phyloP scores from a whole-genome alignment of 2,797 vertebrate genomes.

The Falco concolor region DNA sequence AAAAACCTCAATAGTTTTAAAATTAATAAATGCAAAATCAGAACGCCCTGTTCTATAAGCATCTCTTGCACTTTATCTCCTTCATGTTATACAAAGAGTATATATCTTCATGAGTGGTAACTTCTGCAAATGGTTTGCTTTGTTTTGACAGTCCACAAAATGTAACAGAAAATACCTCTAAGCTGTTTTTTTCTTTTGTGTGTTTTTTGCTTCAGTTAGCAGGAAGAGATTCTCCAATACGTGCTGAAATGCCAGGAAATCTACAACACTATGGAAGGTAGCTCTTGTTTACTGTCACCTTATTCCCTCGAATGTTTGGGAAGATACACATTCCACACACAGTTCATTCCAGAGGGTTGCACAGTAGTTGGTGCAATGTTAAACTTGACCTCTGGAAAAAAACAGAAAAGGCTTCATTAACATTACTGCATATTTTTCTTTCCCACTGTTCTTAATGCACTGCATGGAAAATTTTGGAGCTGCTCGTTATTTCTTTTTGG shows the following conservation, averaged over 20 bases:
- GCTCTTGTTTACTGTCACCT: neutral
- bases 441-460: neutral
- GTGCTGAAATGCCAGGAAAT: conserved; percentile 92
- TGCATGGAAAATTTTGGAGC: neutral
- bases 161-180: neutral
- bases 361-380: neutral
- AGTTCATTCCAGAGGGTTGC: neutral
- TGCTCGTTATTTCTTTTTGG: neutral
- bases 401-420: neutral
- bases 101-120: neutral
- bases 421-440: neutral
- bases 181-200: neutral
- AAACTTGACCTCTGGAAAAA: neutral
- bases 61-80: neutral
- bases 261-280: conserved; percentile 98
- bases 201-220: conserved; percentile 79
- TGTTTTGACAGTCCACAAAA: neutral
- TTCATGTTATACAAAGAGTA: neutral
- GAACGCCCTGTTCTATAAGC: neutral
- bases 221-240: conserved; percentile 93
- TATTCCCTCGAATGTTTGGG: neutral
- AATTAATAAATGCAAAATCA: neutral
- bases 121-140: neutral
- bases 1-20: neutral
- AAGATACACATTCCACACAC: neutral